Evolutionary conservation across 2,797 vertebrate species (phyloP).

Genomic region (Pteronotus mesoamericanus): DNA sequence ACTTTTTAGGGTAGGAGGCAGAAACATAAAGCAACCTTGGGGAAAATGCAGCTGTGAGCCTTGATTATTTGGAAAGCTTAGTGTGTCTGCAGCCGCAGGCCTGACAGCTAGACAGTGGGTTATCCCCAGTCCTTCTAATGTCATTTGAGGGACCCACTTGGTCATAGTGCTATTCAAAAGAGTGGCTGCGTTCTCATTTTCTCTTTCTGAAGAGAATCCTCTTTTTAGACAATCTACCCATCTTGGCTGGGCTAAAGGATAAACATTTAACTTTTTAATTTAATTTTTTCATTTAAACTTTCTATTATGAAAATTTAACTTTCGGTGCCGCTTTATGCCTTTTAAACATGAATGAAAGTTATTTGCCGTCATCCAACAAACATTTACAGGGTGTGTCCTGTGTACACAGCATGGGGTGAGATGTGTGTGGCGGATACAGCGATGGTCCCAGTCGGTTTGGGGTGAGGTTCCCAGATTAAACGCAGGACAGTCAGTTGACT

Average conservation of each 20-base stretch:
- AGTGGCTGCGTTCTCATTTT: neutral
- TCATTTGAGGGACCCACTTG: neutral
- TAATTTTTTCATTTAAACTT: neutral
- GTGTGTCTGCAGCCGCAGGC: accelerated
- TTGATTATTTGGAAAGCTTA: neutral
- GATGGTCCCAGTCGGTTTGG: neutral
- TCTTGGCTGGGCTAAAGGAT: neutral
- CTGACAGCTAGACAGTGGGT: neutral
- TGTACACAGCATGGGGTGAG: neutral
- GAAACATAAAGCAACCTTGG: slow-evolving; percentile 27
- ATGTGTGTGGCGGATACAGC: neutral
- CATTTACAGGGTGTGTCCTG: neutral
- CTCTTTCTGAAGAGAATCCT: neutral
- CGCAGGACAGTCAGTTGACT: neutral
- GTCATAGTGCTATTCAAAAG: neutral
- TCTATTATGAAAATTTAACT: neutral
- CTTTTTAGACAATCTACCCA: neutral
- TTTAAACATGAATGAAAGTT: neutral
- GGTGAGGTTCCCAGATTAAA: neutral
- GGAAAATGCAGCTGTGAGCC: neutral
- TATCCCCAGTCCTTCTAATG: neutral
- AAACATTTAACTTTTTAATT: neutral
- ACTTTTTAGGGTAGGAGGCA: slow-evolving; percentile 34
- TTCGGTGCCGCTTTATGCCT: neutral
- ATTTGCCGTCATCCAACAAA: neutral